Evolutionary conservation across 2,888 invertebrate species (phyloP), one percentile per base, ranked within the genome.

Genomic region (Hecatera dysodea): DNA sequence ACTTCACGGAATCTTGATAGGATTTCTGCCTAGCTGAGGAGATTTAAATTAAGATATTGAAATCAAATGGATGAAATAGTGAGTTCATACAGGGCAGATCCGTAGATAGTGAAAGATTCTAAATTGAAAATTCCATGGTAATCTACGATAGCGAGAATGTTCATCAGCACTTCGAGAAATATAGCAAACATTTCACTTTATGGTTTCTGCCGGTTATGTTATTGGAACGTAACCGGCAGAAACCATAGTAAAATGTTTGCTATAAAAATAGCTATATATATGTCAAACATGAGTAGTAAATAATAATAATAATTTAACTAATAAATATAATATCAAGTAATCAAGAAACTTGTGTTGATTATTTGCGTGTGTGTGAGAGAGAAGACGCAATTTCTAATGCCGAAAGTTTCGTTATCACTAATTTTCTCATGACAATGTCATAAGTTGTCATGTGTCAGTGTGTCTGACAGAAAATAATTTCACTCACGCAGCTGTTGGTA

Each of bases 81-180:
- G 39, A 39, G 39, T 15, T 39, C 33, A 8, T 33, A 33, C 33
- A 7, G 5, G 15, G 33, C 33, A 39, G 39, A n/a, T n/a, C n/a
- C n/a, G n/a, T n/a, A n/a, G n/a, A 39, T 2, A 15, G 39, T 39
- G 36, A 15, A 39, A 39, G 39, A 39, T 15, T 15, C 15, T 39
- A 11, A n/a, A 11, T 11, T n/a, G 39, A 24, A 11, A n/a, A 33
- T 46, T 15, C 1, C 15, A 29, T n/a, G 2, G 29, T 46, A 17
- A 50, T 52, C 29, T 29, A n/a, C 7, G 24, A 6, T 22, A 29
- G 6, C 17, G 36, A 59, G 68, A 67, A 69, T 57, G 22, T 46
- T 56, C 12, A 12, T 9, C 3, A 8, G 12, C n/a, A n/a, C 33
- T 4, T 48, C 11, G n/a, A 48, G 0, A 50, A 67, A 39, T 0